Percentiles rank a stretch among this genome's conserved stretches.
Conservation (phyloP, 2,797 vertebrate species). For the Onychomys arenicola region DNA sequence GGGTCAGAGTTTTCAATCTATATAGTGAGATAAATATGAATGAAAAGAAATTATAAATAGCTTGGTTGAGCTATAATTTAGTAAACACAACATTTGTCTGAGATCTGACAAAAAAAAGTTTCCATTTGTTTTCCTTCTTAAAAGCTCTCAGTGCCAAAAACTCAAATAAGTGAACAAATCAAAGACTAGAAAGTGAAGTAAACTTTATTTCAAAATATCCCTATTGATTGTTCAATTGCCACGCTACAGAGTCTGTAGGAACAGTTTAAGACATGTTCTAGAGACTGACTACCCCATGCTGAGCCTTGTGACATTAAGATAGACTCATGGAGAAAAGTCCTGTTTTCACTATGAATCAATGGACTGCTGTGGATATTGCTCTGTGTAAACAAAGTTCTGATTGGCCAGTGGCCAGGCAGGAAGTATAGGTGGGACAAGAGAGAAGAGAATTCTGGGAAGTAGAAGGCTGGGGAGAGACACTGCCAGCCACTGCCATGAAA, state of each 20-base stretch:
- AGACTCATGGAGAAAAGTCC: neutral
- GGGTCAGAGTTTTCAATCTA: neutral
- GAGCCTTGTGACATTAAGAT: neutral
- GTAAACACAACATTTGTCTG: neutral
- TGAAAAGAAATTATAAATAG: neutral
- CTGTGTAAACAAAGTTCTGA: no score
- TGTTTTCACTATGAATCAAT: neutral
- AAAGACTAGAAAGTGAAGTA: neutral
- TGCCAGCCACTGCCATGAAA: no score
- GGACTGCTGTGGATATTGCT: no score
- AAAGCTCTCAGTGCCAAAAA: neutral
- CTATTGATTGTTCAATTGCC: neutral
- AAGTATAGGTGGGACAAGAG: no score
- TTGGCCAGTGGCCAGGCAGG: no score
- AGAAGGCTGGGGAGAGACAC: no score
- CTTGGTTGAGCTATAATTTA: neutral
- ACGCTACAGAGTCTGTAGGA: neutral
- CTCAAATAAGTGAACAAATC: neutral
- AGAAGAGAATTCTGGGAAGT: no score
- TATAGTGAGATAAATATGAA: neutral
- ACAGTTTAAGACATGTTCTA: neutral
- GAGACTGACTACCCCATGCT: fast-evolving
- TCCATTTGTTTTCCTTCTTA: neutral
- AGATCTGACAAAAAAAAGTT: neutral
- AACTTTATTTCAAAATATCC: neutral